Evolutionary conservation across 2,888 invertebrate species (phyloP).

Genomic region (Elmis aenea): DNA sequence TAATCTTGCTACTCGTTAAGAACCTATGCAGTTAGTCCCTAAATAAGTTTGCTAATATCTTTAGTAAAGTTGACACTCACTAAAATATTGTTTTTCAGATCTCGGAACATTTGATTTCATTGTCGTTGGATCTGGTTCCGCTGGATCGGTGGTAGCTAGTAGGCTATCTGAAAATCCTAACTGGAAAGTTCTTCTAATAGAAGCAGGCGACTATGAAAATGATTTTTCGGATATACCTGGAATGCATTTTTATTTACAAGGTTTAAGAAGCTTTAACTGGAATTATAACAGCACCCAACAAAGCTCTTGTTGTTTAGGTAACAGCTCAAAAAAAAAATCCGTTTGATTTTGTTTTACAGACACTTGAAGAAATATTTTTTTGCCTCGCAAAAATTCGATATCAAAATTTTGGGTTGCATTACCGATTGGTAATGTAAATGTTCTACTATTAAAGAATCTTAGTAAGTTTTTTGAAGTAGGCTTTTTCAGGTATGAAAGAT

Average conservation of each 20-base stretch:
- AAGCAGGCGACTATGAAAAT: conserved; percentile 50
- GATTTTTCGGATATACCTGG: conserved; percentile 11
- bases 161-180: conserved; percentile 60
- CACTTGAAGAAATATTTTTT: conserved; percentile 8
- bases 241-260: conserved; percentile 10
- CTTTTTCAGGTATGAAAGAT: conserved; percentile 23
- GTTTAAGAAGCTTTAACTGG: conserved; percentile 9
- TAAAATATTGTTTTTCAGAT: background rate
- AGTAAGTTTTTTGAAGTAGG: background rate
- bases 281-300: conserved; percentile 12
- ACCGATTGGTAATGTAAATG: conserved; percentile 4
- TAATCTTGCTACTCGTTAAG: too few relatives aligned
- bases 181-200: conserved; percentile 61
- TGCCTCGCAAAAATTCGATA: conserved; percentile 17
- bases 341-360: too few relatives aligned
- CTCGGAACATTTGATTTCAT: conserved; percentile 56
- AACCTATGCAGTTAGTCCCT: too few relatives aligned
- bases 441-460: background rate
- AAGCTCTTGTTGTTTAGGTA: conserved; percentile 5
- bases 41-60: background rate
- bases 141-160: conserved; percentile 61
- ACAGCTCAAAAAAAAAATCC: too few relatives aligned
- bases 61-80: background rate
- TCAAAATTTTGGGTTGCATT: conserved; percentile 14
- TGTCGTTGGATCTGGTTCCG: conserved; percentile 62